Conservation (phyloP, 2,797 vertebrate species). For the Gymnoscopelus microlampas region DNA sequence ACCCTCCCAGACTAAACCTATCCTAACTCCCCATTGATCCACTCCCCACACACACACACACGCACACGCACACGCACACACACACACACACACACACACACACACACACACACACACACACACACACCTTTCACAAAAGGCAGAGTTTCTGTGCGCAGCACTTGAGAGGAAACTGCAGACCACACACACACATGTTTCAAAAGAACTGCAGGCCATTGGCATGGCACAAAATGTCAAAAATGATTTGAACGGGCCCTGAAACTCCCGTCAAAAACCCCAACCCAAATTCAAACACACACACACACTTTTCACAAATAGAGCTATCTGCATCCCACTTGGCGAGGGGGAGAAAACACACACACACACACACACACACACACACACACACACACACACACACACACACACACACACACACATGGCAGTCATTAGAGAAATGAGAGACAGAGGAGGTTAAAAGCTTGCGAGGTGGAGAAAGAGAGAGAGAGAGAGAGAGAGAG, state of each 20-base stretch:
- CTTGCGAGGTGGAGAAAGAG: conserved; percentile 68
- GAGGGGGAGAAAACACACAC: conserved; percentile 67
- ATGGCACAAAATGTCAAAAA: conserved; percentile 58
- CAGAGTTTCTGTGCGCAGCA: no score
- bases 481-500: conserved; percentile 5
- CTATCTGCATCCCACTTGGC: conserved; percentile 75
- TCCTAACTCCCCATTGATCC: no score
- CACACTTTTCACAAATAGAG: conserved; percentile 78
- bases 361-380: conserved; percentile 81
- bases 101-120: no score
- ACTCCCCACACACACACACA: no score
- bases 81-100: no score
- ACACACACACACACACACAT: conserved; percentile 82
- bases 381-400: conserved; percentile 88
- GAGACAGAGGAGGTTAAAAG: conserved; percentile 85
- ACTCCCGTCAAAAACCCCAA: conserved; percentile 60
- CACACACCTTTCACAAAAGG: no score
- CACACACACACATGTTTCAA: conserved; percentile 46
- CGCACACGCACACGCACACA: no score
- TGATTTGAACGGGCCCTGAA: conserved; percentile 57
- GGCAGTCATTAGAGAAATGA: conserved; percentile 90
- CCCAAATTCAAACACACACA: conserved; percentile 76
- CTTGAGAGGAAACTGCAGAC: conserved; percentile 20
- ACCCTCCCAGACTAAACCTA: no score
- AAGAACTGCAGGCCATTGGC: conserved; percentile 49